A percentile compares a stretch with the other conserved stretches of the same genome.
Conservation (phyloP, 1,140 invertebrate species). For the Notospermus geniculatus region DNA sequence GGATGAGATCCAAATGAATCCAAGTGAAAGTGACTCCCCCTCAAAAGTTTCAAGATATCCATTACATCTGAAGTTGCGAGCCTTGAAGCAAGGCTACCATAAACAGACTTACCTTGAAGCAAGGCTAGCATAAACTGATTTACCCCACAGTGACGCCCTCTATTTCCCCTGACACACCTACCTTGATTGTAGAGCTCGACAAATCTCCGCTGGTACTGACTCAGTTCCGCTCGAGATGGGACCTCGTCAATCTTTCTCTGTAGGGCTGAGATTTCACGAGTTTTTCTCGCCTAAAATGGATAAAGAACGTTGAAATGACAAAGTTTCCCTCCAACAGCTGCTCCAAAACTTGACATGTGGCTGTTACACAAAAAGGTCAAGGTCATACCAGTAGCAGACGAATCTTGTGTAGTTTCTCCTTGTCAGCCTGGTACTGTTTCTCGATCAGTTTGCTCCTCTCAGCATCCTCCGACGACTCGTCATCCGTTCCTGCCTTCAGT, state of each 20-base stretch:
- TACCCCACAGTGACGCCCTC: no score
- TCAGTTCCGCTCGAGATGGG: conserved; percentile 85
- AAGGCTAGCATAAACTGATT: no score
- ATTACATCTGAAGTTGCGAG: no score
- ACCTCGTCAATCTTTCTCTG: conserved; percentile 84
- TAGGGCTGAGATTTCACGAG: conserved; percentile 75
- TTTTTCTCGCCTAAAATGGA: conserved; percentile 67
- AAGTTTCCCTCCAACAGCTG: background rate
- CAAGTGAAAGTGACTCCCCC: no score
- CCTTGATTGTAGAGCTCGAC: conserved; percentile 88
- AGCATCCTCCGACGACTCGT: conserved; percentile 50
- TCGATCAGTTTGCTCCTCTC: conserved; percentile 48
- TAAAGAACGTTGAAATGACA: conserved; percentile 7
- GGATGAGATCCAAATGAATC: no score
- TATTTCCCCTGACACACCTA: no score
- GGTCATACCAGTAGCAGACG: conserved; percentile 54
- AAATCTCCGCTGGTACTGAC: conserved; percentile 93
- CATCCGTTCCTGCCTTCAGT: conserved; percentile 44
- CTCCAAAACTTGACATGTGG: background rate
- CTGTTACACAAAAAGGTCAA: no score
- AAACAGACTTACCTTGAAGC: no score
- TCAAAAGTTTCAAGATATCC: no score
- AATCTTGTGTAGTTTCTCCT: conserved; percentile 58
- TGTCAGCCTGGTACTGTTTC: conserved; percentile 54
- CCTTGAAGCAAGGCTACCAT: no score